Evolutionary conservation across 2,888 invertebrate species (phyloP).

Genomic region (Tineola bisselliella): DNA sequence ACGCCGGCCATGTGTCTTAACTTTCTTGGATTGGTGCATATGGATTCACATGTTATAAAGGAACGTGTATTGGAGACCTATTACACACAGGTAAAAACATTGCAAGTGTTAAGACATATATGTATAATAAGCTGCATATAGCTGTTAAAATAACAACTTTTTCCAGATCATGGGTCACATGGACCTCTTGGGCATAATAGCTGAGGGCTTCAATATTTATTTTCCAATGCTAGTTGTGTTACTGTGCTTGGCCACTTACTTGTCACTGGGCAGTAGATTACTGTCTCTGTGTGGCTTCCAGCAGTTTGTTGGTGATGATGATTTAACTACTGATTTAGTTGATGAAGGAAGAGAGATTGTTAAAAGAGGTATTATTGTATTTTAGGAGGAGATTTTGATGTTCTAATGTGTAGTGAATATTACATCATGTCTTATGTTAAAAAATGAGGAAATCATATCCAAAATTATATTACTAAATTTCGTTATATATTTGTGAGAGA

Average conservation of each 20-base stretch:
- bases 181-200: slow-evolving; percentile 96
- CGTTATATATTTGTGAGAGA: too few species aligned
- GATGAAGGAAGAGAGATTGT: slow-evolving; percentile 94
- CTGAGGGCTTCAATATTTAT: slow-evolving; percentile 98
- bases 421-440: too few species aligned
- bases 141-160: too few species aligned
- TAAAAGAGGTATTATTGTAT: slow-evolving; percentile 88
- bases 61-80: slow-evolving; percentile 85
- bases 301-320: slow-evolving; percentile 96
- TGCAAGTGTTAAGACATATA: too few species aligned
- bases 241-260: slow-evolving; percentile 93
- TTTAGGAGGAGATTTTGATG: too few species aligned
- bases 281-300: slow-evolving; percentile 94
- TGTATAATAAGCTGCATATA: too few species aligned
- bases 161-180: slow-evolving; percentile 96
- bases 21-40: slow-evolving; percentile 95
- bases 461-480: too few species aligned
- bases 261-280: slow-evolving; percentile 90
- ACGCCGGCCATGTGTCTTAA: slow-evolving; percentile 99
- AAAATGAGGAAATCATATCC: too few species aligned
- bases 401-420: too few species aligned
- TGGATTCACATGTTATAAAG: slow-evolving; percentile 95
- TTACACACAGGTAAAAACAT: slow-evolving; percentile 95
- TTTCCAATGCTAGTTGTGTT: slow-evolving; percentile 95
- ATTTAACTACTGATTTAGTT: slow-evolving; percentile 91